phyloP scores from a whole-genome alignment of 1,140 invertebrate genomes.

The Apis dorsata region DNA sequence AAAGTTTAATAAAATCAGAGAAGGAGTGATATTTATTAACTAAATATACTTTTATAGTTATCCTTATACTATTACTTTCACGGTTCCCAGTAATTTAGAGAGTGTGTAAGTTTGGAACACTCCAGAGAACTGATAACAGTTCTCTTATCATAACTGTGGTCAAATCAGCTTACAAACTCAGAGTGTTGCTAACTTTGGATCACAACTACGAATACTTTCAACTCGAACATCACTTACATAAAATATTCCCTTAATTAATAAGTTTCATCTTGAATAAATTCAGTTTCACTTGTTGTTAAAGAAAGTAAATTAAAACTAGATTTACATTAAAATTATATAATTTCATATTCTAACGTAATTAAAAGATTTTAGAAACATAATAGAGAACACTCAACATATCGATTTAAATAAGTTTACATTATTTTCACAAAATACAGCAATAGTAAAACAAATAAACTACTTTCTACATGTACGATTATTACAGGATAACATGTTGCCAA shows the following conservation, averaged over 20 bases:
- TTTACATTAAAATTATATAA: too few species aligned
- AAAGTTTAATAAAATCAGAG: too few species aligned
- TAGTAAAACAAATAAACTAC: too few species aligned
- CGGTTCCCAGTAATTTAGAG: not conserved
- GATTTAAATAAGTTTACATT: too few species aligned
- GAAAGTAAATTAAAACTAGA: too few species aligned
- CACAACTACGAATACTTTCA: not conserved
- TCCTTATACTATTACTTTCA: not conserved
- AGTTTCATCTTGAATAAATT: not conserved
- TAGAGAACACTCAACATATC: not conserved
- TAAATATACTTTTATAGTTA: not conserved
- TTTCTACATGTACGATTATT: too few species aligned
- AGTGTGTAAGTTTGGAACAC: not conserved
- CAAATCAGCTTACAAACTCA: constrained; percentile 18
- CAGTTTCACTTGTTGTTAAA: too few species aligned
- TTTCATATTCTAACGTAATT: too few species aligned
- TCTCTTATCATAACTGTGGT: constrained; percentile 10
- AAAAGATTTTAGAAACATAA: not conserved
- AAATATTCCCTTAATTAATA: not conserved
- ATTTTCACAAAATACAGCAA: too few species aligned
- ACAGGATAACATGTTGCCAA: too few species aligned
- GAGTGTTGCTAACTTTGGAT: constrained; percentile 21
- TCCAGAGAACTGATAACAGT: constrained; percentile 6
- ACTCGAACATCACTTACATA: not conserved
- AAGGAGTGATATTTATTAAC: not conserved